phyloP scores from a whole-genome alignment of 2,888 invertebrate genomes.

The Conistra vaccinii region DNA sequence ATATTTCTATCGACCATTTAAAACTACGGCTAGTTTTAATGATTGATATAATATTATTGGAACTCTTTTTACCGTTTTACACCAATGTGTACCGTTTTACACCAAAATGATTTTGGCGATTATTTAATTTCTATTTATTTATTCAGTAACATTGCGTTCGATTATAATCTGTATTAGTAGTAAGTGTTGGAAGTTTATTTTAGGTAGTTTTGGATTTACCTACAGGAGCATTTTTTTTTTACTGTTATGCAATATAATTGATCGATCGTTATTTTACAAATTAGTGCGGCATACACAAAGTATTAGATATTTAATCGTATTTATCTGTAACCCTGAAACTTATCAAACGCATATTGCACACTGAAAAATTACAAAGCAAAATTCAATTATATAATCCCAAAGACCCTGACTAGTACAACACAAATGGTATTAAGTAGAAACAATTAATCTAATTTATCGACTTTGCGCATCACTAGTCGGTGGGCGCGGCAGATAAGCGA shows the following conservation, averaged over 20 bases:
- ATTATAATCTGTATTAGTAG: no score
- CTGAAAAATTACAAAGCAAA: not conserved
- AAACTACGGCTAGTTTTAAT: not conserved
- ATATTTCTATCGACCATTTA: not conserved
- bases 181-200: no score
- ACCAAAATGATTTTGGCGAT: not conserved
- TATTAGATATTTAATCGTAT: constrained; percentile 1
- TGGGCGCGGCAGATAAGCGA: constrained; percentile 89
- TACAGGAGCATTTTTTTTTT: not conserved
- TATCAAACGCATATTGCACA: constrained; percentile 17
- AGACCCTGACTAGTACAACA: constrained; percentile 34
- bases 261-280: not conserved
- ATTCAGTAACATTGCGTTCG: no score
- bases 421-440: constrained; percentile 10
- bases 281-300: constrained; percentile 13
- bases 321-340: constrained; percentile 33
- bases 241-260: not conserved
- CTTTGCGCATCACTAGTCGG: constrained; percentile 77
- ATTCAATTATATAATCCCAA: constrained; percentile 8
- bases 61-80: not conserved
- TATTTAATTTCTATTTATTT: no score
- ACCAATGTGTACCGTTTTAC: not conserved
- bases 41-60: constrained; percentile 20
- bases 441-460: constrained; percentile 57
- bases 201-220: not conserved